These are phyloP conservation scores for Brachionus paranguensis DNA, from an alignment of 1,140 invertebrate species.

Conservation along the genomic window DNA sequence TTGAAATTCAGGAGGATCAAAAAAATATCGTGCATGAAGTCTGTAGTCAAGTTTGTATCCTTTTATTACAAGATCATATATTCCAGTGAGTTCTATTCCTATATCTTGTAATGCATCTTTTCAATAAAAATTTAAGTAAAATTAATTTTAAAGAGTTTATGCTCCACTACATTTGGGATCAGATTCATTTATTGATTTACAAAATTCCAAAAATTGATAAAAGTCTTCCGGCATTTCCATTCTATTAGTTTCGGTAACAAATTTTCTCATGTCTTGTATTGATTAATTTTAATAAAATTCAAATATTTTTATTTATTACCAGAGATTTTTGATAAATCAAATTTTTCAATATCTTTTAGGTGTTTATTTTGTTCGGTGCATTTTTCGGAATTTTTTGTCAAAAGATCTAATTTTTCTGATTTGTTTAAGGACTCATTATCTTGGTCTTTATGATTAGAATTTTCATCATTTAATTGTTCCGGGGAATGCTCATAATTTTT, in stretches of 20 bases:
- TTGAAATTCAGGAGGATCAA: slow-evolving; percentile 83
- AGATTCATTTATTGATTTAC: slow-evolving; percentile 61
- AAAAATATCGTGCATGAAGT: slow-evolving; percentile 80
- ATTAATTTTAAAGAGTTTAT: background rate
- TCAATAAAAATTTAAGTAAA: slow-evolving; percentile 9
- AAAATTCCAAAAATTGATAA: slow-evolving; percentile 75
- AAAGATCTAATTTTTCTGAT: background rate
- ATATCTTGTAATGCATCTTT: slow-evolving; percentile 49
- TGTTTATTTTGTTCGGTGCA: background rate
- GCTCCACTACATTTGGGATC: slow-evolving; percentile 58
- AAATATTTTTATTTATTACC: background rate
- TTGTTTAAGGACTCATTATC: background rate
- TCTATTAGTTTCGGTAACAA: slow-evolving; percentile 48
- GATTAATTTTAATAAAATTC: background rate
- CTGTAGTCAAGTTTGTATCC: slow-evolving; percentile 59
- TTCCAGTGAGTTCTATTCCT: slow-evolving; percentile 71
- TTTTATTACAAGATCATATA: slow-evolving; percentile 63
- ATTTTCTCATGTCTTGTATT: slow-evolving; percentile 36
- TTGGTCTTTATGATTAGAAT: slow-evolving; percentile 38
- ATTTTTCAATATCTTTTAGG: background rate
- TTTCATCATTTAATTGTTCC: slow-evolving; percentile 42
- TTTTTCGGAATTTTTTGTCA: background rate
- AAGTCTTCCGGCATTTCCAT: slow-evolving; percentile 83
- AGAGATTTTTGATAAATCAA: background rate
- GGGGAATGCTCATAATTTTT: slow-evolving; percentile 69